Base-by-base conservation (phyloP, 2,888 invertebrate species). In the Antheraea yamamai region DNA sequence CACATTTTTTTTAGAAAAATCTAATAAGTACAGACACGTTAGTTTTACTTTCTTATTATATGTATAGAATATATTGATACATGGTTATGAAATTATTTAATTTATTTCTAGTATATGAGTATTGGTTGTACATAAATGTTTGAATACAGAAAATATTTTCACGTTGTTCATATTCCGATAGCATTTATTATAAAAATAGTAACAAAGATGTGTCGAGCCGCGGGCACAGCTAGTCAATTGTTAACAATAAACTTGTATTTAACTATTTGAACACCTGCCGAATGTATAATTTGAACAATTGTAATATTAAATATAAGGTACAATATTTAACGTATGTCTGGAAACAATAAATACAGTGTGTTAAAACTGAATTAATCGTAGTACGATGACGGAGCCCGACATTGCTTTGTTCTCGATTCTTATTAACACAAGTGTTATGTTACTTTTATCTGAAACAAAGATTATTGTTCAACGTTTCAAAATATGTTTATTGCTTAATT, bases 351-450 rank as follows among this genome's bases (percentile, higher is more conserved):
- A 30, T 14, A 26, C 14, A 1, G 14, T 66, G 64, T 66, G 16
- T 30, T 66, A 14, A 66, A 66, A 30, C 30, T 68, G 16, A 66
- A 68, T 16, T 68, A 30, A 39, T 26, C 35, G 30, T 72, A 20
- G 58, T 30, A 68, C 30, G 26, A 52, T 70, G 20, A 39, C 20
- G 39, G 39, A 14, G 23, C 64, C 35, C 20, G 35, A n/a, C 20
- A 14, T 30, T 51, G 30, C 30, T 73, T 73, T 73, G 73, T 73
- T 55, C 51, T 66, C 39, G 73, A n/a, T 55, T 55, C 26, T 20
- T 73, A 70, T 39, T 39, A 39, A n/a, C 39, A 70, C 70, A 39
- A 39, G 70, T 70, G 39, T 70, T 70, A 18, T 61, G n/a, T 61
- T 61, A 16, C 20, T 3, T 70, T 39, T n/a, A 70, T 12, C 18